A percentile compares a stretch with the other conserved stretches of the same genome.
These are phyloP conservation scores for Ceratina japonica DNA, from an alignment of 1,140 invertebrate genomes.

Conservation along the genomic window DNA sequence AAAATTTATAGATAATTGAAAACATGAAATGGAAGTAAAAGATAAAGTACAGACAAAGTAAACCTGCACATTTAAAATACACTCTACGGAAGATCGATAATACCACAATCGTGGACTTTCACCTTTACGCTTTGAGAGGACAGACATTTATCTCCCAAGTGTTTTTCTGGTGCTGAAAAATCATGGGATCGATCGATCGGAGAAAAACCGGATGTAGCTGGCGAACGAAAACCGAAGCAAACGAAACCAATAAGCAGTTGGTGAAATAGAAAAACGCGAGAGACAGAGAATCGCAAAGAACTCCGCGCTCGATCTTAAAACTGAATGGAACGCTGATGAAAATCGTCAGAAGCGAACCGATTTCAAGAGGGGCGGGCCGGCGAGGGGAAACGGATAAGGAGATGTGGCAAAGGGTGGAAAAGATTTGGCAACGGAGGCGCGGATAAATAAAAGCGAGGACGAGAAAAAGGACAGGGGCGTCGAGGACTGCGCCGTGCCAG, in stretches of 20 bases:
- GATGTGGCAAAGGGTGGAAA: slow-evolving; percentile 4
- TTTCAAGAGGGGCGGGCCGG: not conserved
- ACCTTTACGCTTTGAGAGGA: not conserved
- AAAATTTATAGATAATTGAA: too few species aligned
- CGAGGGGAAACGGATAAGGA: not conserved
- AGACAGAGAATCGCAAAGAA: not conserved
- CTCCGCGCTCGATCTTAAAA: not conserved
- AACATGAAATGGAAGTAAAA: too few species aligned
- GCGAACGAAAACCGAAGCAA: not conserved
- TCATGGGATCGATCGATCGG: not conserved
- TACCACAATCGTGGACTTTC: too few species aligned
- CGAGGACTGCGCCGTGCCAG: not conserved
- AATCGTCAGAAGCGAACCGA: slow-evolving; percentile 22
- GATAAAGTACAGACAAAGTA: too few species aligned
- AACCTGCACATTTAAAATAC: too few species aligned
- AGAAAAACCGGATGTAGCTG: not conserved
- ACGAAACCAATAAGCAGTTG: not conserved
- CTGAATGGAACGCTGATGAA: slow-evolving; percentile 32
- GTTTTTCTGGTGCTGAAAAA: not conserved
- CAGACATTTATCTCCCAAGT: not conserved
- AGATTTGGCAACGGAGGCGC: slow-evolving; percentile 33
- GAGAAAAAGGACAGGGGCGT: not conserved
- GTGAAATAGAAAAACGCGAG: not conserved
- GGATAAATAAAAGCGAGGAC: slow-evolving; percentile 54
- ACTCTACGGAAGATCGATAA: too few species aligned